Evolutionary conservation across 1,140 invertebrate species (phyloP).

Genomic region (Trichogramma pretiosum): DNA sequence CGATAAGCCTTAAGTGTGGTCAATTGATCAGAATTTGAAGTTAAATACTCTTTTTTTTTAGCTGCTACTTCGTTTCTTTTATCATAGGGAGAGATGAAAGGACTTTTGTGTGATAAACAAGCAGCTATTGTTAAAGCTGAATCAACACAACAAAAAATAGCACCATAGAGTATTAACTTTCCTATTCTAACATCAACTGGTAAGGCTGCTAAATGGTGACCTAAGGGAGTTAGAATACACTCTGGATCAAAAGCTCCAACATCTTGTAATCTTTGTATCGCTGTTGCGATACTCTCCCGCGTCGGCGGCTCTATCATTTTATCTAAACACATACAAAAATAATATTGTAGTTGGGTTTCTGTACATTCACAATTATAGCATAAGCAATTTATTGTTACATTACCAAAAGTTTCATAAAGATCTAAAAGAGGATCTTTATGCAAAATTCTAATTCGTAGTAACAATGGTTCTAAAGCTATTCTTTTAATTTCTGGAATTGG

Average conservation of each 20-base stretch:
- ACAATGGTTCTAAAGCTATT: slow-evolving; percentile 75
- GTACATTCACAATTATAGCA: too few relatives aligned
- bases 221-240: slow-evolving; percentile 76
- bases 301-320: slow-evolving; percentile 74
- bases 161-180: slow-evolving; percentile 82
- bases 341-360: too few relatives aligned
- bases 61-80: slow-evolving; percentile 63
- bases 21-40: slow-evolving; percentile 70
- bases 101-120: slow-evolving; percentile 75
- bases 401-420: slow-evolving; percentile 57
- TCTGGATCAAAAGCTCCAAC: slow-evolving; percentile 79
- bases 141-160: slow-evolving; percentile 88
- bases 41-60: slow-evolving; percentile 63
- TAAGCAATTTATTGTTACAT: too few relatives aligned
- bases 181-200: slow-evolving; percentile 86
- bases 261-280: slow-evolving; percentile 67
- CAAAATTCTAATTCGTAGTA: slow-evolving; percentile 81
- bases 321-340: too few relatives aligned
- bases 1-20: slow-evolving; percentile 70
- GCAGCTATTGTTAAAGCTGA: slow-evolving; percentile 89
- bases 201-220: slow-evolving; percentile 77
- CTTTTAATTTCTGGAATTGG: slow-evolving; percentile 78
- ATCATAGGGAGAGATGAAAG: slow-evolving; percentile 68
- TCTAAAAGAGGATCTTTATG: slow-evolving; percentile 56
- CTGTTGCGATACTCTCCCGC: slow-evolving; percentile 64